Evolutionary conservation across 2,113 vertebrate species (phyloP).

Genomic region (Nothoprocta perdicaria): DNA sequence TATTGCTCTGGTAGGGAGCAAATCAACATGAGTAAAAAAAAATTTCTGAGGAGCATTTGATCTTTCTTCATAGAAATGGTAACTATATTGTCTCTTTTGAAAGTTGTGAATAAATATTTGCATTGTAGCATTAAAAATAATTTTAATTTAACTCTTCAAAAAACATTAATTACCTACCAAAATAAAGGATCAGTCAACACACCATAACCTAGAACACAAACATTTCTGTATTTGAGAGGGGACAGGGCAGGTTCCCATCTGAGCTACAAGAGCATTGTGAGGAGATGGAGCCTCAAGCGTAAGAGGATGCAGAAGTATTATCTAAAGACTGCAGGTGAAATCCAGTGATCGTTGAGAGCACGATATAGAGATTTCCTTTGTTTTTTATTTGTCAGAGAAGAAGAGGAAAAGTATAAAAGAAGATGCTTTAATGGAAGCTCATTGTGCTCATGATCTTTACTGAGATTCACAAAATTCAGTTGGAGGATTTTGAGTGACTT

Average conservation of each 20-base stretch:
- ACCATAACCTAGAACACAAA: neutral
- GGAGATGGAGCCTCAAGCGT: neutral
- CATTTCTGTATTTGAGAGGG: neutral
- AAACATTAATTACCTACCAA: neutral
- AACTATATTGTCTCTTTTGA: too few species aligned
- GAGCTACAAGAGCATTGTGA: neutral
- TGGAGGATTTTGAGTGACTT: neutral
- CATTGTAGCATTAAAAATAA: neutral
- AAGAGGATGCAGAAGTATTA: neutral
- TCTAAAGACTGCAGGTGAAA: neutral
- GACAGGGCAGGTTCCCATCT: neutral
- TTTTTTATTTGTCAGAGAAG: neutral
- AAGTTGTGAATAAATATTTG: too few species aligned
- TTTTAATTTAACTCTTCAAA: neutral
- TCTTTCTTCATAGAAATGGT: too few species aligned
- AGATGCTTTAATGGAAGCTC: neutral
- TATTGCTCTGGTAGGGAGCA: neutral
- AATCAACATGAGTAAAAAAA: neutral
- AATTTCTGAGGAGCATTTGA: too few species aligned
- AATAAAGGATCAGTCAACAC: neutral
- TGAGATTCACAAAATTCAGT: neutral
- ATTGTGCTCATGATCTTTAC: neutral
- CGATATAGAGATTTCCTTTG: neutral
- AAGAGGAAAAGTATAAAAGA: neutral
- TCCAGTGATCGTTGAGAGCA: neutral